phyloP scores from a whole-genome alignment of 2,113 vertebrate species.

The Propithecus coquereli region DNA sequence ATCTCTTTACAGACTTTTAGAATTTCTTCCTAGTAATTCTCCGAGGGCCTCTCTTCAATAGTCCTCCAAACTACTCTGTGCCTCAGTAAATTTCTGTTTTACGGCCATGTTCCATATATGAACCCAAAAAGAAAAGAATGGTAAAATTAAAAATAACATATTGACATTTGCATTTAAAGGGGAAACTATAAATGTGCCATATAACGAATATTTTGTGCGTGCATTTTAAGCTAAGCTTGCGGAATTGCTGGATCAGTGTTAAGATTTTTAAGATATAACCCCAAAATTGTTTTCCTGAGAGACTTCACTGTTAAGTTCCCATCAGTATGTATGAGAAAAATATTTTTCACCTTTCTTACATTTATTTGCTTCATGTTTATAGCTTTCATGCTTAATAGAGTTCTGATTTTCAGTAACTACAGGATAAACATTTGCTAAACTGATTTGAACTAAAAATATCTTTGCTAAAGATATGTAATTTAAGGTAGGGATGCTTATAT shows the following conservation, averaged over 20 bases:
- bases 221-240: constrained; percentile 18
- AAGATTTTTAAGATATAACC: not conserved
- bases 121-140: not conserved
- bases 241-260: constrained; percentile 5
- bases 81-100: not conserved
- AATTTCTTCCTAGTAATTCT: not conserved
- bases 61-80: not conserved
- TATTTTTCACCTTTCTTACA: not conserved
- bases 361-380: constrained; percentile 25
- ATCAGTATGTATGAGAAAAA: not conserved
- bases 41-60: not conserved
- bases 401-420: not conserved
- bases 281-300: not conserved
- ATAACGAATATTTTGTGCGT: not conserved
- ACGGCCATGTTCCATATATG: not conserved
- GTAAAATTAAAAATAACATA: not conserved
- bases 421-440: not conserved
- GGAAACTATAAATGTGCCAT: not conserved
- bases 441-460: not conserved
- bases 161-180: not conserved
- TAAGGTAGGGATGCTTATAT: not conserved
- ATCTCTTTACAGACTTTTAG: not conserved
- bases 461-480: not conserved
- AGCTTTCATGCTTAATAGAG: not conserved
- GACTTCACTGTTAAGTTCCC: not conserved